Percentiles rank a stretch among this genome's conserved stretches.
Evolutionary conservation across 2,888 invertebrate genomes (phyloP).

Genomic region (Drosophila peninsularis): DNA sequence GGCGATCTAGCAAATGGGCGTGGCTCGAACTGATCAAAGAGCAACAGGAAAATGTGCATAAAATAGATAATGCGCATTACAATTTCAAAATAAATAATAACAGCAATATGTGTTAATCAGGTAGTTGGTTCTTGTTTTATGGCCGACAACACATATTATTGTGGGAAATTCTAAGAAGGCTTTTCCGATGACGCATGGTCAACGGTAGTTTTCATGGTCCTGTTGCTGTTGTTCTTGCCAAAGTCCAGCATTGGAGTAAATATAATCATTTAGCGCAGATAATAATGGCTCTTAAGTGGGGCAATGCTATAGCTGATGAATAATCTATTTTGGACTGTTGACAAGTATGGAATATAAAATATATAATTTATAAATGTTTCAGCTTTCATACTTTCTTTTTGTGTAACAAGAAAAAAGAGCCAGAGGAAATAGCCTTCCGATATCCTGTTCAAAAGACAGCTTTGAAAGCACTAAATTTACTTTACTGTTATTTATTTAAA

Average conservation of each 20-base stretch:
- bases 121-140: constrained; percentile 57
- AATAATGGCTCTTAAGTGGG: background rate
- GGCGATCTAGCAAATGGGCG: constrained; percentile 32
- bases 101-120: constrained; percentile 59
- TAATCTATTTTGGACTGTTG: background rate
- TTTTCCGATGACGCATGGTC: constrained; percentile 21
- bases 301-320: background rate
- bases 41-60: constrained; percentile 77
- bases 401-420: too few relatives aligned
- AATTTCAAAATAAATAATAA: constrained; percentile 9
- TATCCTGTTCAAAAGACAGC: too few relatives aligned
- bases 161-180: constrained; percentile 42
- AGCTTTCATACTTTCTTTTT: too few relatives aligned
- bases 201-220: too few relatives aligned
- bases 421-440: too few relatives aligned
- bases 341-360: too few relatives aligned
- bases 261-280: background rate
- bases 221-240: too few relatives aligned
- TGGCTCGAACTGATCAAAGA: constrained; percentile 46
- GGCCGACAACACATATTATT: constrained; percentile 32
- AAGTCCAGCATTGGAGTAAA: too few relatives aligned
- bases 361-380: too few relatives aligned
- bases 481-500: background rate
- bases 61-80: constrained; percentile 71
- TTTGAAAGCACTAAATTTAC: background rate